Evolutionary conservation across 2,888 invertebrate genomes (phyloP).

Genomic region (Heliconius ismenius): DNA sequence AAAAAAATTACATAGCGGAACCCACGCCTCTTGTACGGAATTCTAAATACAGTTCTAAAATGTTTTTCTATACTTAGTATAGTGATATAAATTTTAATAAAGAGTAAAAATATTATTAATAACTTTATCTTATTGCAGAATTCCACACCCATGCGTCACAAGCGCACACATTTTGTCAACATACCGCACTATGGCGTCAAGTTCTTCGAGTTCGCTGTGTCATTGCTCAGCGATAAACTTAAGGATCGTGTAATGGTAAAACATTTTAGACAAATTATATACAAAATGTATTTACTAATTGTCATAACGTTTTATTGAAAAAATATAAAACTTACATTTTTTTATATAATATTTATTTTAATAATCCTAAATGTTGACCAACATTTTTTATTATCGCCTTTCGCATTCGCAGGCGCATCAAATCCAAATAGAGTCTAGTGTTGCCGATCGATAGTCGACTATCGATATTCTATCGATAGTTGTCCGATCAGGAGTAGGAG

Average conservation of each 20-base stretch:
- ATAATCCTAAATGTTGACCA: neutral
- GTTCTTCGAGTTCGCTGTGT: constrained; percentile 91
- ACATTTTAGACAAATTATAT: constrained; percentile 43
- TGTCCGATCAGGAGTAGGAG: too few species aligned
- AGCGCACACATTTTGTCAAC: constrained; percentile 92
- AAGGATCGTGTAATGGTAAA: constrained; percentile 89
- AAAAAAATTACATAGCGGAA: too few species aligned
- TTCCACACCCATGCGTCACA: constrained; percentile 95
- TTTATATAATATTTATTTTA: neutral
- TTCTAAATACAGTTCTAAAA: too few species aligned
- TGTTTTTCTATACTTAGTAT: too few species aligned
- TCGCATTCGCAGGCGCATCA: neutral
- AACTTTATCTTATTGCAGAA: constrained; percentile 79
- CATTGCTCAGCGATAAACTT: constrained; percentile 91
- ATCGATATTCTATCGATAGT: too few species aligned
- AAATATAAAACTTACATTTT: neutral
- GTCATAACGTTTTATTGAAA: neutral
- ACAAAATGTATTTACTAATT: neutral
- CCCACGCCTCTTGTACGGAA: too few species aligned
- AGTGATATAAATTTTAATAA: too few species aligned
- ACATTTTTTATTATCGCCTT: constrained; percentile 4
- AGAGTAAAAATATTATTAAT: neutral
- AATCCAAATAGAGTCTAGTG: neutral
- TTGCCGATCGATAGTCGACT: too few species aligned
- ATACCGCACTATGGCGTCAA: constrained; percentile 91